Evolutionary conservation across 2,888 invertebrate genomes (phyloP).

Genomic region (Ametastegia equiseti): DNA sequence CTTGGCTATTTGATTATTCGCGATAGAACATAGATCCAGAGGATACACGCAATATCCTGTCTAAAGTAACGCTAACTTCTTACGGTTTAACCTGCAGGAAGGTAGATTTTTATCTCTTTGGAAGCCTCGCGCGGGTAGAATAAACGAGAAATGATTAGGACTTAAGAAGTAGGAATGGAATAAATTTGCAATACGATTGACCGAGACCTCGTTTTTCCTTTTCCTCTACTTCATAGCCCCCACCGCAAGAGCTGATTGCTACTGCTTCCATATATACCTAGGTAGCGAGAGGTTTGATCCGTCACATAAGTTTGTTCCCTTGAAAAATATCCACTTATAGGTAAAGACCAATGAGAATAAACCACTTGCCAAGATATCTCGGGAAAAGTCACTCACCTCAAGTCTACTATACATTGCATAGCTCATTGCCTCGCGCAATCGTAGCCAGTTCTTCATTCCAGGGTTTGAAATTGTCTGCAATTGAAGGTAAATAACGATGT

Average conservation of each 20-base stretch:
- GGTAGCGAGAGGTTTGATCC: neutral
- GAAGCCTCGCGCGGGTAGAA: neutral
- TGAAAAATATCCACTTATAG: neutral
- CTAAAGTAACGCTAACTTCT: conserved; percentile 27
- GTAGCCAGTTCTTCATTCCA: neutral
- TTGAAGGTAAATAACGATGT: neutral
- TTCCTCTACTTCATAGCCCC: conserved; percentile 7
- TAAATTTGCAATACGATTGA: conserved; percentile 46
- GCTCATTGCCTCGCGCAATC: neutral
- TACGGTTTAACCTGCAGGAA: conserved; percentile 11
- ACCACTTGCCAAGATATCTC: neutral
- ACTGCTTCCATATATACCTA: conserved; percentile 9
- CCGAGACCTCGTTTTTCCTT: conserved; percentile 32
- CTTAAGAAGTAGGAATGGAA: conserved; percentile 38
- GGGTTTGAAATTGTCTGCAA: neutral
- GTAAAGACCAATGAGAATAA: neutral
- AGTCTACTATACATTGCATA: neutral
- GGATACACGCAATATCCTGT: conserved; percentile 32
- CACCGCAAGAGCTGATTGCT: conserved; percentile 38
- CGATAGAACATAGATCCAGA: conserved; percentile 8
- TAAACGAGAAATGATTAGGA: conserved; percentile 44
- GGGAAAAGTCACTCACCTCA: neutral
- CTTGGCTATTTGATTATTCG: neutral
- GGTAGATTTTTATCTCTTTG: conserved; percentile 16
- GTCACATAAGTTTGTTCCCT: neutral